Evolutionary conservation across 2,113 vertebrate genomes (phyloP).

Genomic region (Cnemophilus loriae): DNA sequence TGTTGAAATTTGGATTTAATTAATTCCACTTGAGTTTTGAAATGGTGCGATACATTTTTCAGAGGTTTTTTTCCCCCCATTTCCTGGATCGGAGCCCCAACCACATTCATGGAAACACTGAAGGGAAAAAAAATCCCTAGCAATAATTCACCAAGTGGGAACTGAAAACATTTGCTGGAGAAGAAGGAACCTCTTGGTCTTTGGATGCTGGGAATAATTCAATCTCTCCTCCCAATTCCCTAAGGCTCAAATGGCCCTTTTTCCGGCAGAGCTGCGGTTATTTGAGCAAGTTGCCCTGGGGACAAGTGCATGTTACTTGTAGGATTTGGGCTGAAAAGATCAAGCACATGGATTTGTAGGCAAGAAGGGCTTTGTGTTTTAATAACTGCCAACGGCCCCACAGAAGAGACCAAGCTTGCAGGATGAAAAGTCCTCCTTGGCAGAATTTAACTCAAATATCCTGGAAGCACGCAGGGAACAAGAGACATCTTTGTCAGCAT

Average conservation of each 20-base stretch:
- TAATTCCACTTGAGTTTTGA: conserved; percentile 68
- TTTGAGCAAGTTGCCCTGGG: conserved; percentile 50
- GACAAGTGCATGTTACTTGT: conserved; percentile 59
- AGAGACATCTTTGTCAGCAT: neutral
- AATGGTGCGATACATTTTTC: conserved; percentile 64
- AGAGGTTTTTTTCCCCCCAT: neutral
- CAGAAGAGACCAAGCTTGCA: neutral
- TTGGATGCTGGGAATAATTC: conserved; percentile 55
- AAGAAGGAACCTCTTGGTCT: conserved; percentile 46
- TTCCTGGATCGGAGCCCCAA: conserved; percentile 69
- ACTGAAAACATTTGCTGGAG: conserved; percentile 36
- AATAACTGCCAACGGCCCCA: conserved; percentile 30
- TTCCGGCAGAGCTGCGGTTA: conserved; percentile 45
- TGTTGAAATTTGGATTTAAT: conserved; percentile 74
- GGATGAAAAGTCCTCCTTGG: conserved; percentile 14
- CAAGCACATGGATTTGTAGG: conserved; percentile 42
- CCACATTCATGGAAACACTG: conserved; percentile 65
- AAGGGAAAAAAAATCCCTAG: conserved; percentile 40
- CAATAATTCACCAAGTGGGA: conserved; percentile 63
- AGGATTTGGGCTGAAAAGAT: conserved; percentile 50
- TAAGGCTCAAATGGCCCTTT: conserved; percentile 34
- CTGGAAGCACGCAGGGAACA: neutral
- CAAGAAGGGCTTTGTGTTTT: conserved; percentile 45
- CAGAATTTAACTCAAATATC: conserved; percentile 8
- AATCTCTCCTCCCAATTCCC: conserved; percentile 40